Percentiles rank a stretch among this genome's conserved stretches.
Conservation (phyloP, 2,797 vertebrate genomes). For the Erpetoichthys calabaricus region DNA sequence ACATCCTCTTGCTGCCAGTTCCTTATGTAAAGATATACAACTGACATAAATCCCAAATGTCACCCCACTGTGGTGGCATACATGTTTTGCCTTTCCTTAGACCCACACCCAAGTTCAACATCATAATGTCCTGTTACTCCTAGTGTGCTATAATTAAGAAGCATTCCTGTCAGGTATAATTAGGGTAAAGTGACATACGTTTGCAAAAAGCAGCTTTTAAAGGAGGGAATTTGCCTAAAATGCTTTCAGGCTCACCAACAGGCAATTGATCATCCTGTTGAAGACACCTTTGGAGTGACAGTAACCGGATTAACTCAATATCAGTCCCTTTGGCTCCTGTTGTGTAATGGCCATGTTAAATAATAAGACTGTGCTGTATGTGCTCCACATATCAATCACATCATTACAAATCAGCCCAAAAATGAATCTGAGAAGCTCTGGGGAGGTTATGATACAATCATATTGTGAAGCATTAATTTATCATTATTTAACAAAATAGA, state of each 20-base stretch:
- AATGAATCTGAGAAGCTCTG: conserved; percentile 49
- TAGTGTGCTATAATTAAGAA: too few species aligned
- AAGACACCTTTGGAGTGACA: conserved; percentile 30
- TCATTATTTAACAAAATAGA: too few species aligned
- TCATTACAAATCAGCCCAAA: conserved; percentile 27
- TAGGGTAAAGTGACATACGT: too few species aligned
- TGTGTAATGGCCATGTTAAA: conserved; percentile 56
- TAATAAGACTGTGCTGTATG: conserved; percentile 51
- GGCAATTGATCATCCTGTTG: conserved; percentile 47
- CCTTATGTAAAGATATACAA: too few species aligned
- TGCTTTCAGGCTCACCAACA: conserved; percentile 28
- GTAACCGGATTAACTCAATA: conserved; percentile 53
- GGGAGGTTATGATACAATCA: conserved; percentile 18
- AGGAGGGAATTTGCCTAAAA: conserved; percentile 44
- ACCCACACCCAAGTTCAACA: too few species aligned
- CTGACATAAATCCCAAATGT: too few species aligned
- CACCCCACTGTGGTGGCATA: too few species aligned
- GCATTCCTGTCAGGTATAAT: too few species aligned
- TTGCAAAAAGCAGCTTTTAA: conserved; percentile 39
- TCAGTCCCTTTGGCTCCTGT: conserved; percentile 55
- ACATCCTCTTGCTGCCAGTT: too few species aligned
- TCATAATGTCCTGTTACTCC: too few species aligned
- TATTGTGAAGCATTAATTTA: not conserved
- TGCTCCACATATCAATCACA: conserved; percentile 56
- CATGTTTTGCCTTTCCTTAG: too few species aligned